phyloP scores from a whole-genome alignment of 2,797 vertebrate species.

The Betta splendens region DNA sequence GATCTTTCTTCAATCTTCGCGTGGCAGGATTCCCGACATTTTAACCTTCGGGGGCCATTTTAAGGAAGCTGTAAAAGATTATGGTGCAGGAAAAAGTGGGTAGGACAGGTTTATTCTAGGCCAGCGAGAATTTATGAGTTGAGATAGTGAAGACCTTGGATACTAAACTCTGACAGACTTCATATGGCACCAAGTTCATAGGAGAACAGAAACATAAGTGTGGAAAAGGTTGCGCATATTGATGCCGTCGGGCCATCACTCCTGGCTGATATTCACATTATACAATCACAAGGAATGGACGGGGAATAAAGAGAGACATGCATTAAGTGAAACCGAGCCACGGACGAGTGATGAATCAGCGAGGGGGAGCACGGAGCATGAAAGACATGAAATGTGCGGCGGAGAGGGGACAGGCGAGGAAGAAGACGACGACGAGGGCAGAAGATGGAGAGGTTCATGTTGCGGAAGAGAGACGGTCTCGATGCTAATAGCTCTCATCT shows the following conservation, averaged over 20 bases:
- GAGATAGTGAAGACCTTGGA: slow-evolving; percentile 52
- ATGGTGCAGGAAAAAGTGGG: slow-evolving; percentile 39
- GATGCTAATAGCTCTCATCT: slow-evolving; percentile 82
- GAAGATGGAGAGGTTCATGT: slow-evolving; percentile 52
- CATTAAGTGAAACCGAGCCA: slow-evolving; percentile 25
- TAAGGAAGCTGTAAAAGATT: slow-evolving; percentile 56
- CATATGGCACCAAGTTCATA: slow-evolving; percentile 17
- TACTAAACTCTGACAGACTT: slow-evolving; percentile 51
- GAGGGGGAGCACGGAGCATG: slow-evolving; percentile 37
- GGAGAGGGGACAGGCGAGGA: slow-evolving; percentile 37
- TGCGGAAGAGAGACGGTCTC: slow-evolving; percentile 58
- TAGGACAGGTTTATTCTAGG: slow-evolving; percentile 53
- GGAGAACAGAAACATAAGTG: slow-evolving; percentile 36
- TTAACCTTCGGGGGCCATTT: slow-evolving; percentile 53
- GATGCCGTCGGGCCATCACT: slow-evolving; percentile 31
- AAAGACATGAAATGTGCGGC: slow-evolving; percentile 49
- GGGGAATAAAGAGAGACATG: slow-evolving; percentile 28
- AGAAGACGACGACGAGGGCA: slow-evolving; percentile 40
- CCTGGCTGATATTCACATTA: slow-evolving; percentile 50
- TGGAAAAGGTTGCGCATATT: slow-evolving; percentile 21
- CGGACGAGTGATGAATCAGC: slow-evolving; percentile 40
- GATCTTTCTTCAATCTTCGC: slow-evolving; percentile 4
- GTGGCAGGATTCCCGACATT: slow-evolving; percentile 26
- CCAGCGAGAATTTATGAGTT: slow-evolving; percentile 52
- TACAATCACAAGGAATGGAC: slow-evolving; percentile 8